Conservation (phyloP, 2,888 invertebrate species). For the Eilema griseolum region DNA sequence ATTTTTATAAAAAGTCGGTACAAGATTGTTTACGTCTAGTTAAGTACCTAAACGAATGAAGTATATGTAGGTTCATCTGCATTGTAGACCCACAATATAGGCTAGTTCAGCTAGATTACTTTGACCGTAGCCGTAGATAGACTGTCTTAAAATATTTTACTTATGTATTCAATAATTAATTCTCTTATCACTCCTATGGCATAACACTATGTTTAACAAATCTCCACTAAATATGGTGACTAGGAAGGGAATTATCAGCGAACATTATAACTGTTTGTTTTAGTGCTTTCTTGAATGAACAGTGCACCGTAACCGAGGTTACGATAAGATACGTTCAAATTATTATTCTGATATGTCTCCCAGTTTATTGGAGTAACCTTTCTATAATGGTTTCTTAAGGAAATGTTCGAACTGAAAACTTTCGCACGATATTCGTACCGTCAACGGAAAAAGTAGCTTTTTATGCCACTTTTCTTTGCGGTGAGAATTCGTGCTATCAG, state of each 20-base stretch:
- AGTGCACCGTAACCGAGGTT: conserved; percentile 14
- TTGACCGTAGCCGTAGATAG: too few species aligned
- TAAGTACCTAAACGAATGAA: too few species aligned
- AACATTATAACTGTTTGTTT: conserved; percentile 33
- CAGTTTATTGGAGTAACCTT: conserved; percentile 43
- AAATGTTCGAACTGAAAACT: conserved; percentile 35
- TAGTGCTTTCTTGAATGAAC: conserved; percentile 22
- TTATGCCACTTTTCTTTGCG: too few species aligned
- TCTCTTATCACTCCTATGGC: neutral
- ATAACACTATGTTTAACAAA: neutral
- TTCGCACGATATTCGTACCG: conserved; percentile 22
- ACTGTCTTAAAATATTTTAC: too few species aligned
- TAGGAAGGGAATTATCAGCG: neutral
- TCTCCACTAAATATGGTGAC: neutral
- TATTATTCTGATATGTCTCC: conserved; percentile 39
- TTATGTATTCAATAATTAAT: neutral
- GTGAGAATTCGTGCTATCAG: too few species aligned
- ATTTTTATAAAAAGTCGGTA: too few species aligned
- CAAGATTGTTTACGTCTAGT: too few species aligned
- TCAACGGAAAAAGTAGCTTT: too few species aligned
- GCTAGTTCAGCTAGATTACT: too few species aligned
- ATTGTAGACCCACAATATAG: too few species aligned
- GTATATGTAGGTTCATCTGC: too few species aligned
- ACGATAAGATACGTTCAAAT: conserved; percentile 43
- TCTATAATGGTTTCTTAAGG: conserved; percentile 25